Percentiles rank a stretch among this genome's conserved stretches.
Evolutionary conservation across 2,888 invertebrate genomes (phyloP).

Genomic region (Drosophila mimetica): DNA sequence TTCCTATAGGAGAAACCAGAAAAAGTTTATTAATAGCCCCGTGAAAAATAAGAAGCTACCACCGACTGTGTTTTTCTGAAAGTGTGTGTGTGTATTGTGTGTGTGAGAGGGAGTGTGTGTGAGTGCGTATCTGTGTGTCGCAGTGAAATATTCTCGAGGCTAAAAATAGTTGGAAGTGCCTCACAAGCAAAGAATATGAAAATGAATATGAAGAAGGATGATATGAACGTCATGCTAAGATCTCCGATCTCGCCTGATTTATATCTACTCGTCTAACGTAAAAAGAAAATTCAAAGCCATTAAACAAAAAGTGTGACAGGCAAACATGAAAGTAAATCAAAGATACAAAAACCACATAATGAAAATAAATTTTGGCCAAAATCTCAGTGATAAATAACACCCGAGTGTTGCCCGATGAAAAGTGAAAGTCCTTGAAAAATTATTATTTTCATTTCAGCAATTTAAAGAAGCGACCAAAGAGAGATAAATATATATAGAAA

Average conservation of each 20-base stretch:
- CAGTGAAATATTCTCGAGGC: conserved; percentile 64
- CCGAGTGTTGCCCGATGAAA: conserved; percentile 36
- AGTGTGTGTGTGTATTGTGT: conserved; percentile 27
- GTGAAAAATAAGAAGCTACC: conserved; percentile 82
- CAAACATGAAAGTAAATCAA: conserved; percentile 43
- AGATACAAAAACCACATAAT: conserved; percentile 16
- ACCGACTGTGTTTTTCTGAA: conserved; percentile 45
- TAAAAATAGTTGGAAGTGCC: conserved; percentile 71
- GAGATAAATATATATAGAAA: conserved; percentile 61
- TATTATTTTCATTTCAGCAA: conserved; percentile 71
- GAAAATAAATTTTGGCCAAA: conserved; percentile 49
- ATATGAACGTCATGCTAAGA: conserved; percentile 40
- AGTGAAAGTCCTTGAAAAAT: not conserved
- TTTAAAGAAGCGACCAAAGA: conserved; percentile 72
- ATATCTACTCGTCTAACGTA: conserved; percentile 24
- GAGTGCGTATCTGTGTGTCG: conserved; percentile 61
- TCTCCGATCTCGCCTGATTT: conserved; percentile 42
- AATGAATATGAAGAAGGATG: conserved; percentile 66
- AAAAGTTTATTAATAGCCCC: conserved; percentile 75
- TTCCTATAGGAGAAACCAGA: conserved; percentile 59
- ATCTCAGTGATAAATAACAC: conserved; percentile 30
- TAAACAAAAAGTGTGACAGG: conserved; percentile 40
- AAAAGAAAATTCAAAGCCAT: conserved; percentile 40
- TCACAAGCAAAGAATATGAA: conserved; percentile 65
- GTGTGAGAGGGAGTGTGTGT: conserved; percentile 35